Conservation (phyloP, 2,888 invertebrate species). For the Diabrotica balteata region DNA sequence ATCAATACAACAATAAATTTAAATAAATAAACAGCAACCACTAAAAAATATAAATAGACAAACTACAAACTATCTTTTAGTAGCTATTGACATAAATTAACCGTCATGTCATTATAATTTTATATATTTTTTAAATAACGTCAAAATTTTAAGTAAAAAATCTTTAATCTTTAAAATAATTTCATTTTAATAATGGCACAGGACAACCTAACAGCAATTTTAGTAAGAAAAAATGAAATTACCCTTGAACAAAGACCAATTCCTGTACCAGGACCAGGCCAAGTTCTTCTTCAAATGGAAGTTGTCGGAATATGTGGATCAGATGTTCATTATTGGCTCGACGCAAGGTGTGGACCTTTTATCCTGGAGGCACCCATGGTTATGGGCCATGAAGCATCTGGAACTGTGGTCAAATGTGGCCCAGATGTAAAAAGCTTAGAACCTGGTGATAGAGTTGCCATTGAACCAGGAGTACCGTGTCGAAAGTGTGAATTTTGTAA, state of each 20-base stretch:
- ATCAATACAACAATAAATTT: too few relatives aligned
- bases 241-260: slow-evolving; percentile 72
- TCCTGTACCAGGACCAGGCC: slow-evolving; percentile 78
- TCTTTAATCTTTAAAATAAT: too few relatives aligned
- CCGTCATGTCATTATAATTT: too few relatives aligned
- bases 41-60: too few relatives aligned
- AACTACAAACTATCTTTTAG: too few relatives aligned
- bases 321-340: slow-evolving; percentile 89
- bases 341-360: slow-evolving; percentile 87
- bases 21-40: too few relatives aligned
- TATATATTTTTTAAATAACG: too few relatives aligned
- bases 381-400: slow-evolving; percentile 91
- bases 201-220: slow-evolving; percentile 77
- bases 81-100: too few relatives aligned
- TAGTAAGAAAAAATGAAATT: slow-evolving; percentile 75
- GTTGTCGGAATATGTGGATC: slow-evolving; percentile 95
- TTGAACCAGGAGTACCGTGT: slow-evolving; percentile 93
- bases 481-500: slow-evolving; percentile 85
- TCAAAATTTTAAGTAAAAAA: too few relatives aligned
- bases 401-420: slow-evolving; percentile 78
- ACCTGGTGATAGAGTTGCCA: slow-evolving; percentile 85
- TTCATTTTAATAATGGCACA: slow-evolving; percentile 36
- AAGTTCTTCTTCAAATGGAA: slow-evolving; percentile 86
- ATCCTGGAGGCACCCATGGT: slow-evolving; percentile 84
- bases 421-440: slow-evolving; percentile 71